A percentile compares a stretch with the other conserved stretches of the same genome.
These are phyloP conservation scores for Euplexia lucipara DNA, from an alignment of 2,888 invertebrate species.

Conservation along the genomic window DNA sequence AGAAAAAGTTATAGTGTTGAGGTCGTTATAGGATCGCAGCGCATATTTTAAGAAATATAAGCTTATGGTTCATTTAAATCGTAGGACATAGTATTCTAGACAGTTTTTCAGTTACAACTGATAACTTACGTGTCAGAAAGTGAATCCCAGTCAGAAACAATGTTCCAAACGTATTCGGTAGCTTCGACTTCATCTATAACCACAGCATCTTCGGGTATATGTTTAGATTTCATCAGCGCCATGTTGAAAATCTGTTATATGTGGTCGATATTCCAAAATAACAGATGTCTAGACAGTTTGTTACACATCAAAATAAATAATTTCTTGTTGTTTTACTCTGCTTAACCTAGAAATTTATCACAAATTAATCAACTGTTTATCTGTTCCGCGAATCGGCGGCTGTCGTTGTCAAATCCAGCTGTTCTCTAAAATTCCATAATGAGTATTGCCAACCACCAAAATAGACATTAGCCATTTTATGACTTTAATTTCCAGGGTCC, in stretches of 20 bases:
- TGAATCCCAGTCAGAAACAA: slow-evolving; percentile 91
- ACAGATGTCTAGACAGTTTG: background rate
- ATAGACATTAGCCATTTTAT: too few relatives aligned
- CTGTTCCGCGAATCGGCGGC: too few relatives aligned
- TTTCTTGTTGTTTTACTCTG: slow-evolving; percentile 1
- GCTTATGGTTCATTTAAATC: background rate
- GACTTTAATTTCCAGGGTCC: too few relatives aligned
- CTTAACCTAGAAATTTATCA: slow-evolving; percentile 28
- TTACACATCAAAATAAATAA: slow-evolving; percentile 4
- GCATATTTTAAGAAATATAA: background rate
- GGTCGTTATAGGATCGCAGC: background rate
- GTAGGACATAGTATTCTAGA: background rate
- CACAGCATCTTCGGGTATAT: slow-evolving; percentile 92
- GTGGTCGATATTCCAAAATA: background rate
- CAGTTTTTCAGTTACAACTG: slow-evolving; percentile 35
- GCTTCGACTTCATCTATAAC: slow-evolving; percentile 91
- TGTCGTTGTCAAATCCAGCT: slow-evolving; percentile 44
- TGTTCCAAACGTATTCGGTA: slow-evolving; percentile 90
- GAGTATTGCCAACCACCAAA: slow-evolving; percentile 19
- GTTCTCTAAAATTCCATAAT: background rate
- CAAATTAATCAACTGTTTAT: background rate
- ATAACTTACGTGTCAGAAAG: slow-evolving; percentile 91
- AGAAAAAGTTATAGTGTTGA: background rate
- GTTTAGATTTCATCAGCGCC: slow-evolving; percentile 90
- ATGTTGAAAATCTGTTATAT: slow-evolving; percentile 72